Conservation (phyloP, 2,113 vertebrate genomes). For the Lamprotornis superbus region DNA sequence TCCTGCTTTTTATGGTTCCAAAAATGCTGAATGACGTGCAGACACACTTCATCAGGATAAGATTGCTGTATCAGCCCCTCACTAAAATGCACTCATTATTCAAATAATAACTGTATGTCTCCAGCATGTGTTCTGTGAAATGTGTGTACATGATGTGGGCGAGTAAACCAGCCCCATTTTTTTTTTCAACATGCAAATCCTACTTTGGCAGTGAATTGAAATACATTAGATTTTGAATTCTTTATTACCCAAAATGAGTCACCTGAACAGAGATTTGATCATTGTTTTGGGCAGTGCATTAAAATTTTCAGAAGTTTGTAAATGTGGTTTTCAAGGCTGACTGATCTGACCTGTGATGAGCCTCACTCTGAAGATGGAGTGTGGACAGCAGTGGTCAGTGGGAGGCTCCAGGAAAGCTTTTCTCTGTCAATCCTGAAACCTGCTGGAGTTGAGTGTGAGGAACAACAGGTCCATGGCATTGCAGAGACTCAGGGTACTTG, state of each 20-base stretch:
- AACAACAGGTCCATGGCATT: background rate
- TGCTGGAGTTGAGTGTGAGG: background rate
- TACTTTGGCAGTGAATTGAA: background rate
- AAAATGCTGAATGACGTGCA: conserved; percentile 60
- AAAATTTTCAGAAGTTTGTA: background rate
- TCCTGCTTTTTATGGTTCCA: conserved; percentile 52
- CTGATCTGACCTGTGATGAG: background rate
- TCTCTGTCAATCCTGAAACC: background rate
- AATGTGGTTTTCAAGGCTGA: background rate
- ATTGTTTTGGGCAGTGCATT: fast-evolving
- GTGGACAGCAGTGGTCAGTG: background rate
- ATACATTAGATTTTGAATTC: background rate
- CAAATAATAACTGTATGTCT: conserved; percentile 55
- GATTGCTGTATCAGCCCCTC: conserved; percentile 66
- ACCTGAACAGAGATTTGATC: background rate
- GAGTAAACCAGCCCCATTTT: background rate
- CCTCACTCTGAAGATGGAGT: background rate
- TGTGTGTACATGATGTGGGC: conserved; percentile 40
- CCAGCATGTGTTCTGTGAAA: conserved; percentile 51
- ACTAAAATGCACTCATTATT: conserved; percentile 56
- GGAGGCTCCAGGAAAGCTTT: background rate
- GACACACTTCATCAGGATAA: conserved; percentile 54
- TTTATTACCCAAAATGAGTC: background rate
- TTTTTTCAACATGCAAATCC: background rate
- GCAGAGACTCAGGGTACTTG: background rate